Evolutionary conservation across 2,113 vertebrate species (phyloP), one percentile per base, ranked within the genome.

Genomic region (Pelusios castaneus): DNA sequence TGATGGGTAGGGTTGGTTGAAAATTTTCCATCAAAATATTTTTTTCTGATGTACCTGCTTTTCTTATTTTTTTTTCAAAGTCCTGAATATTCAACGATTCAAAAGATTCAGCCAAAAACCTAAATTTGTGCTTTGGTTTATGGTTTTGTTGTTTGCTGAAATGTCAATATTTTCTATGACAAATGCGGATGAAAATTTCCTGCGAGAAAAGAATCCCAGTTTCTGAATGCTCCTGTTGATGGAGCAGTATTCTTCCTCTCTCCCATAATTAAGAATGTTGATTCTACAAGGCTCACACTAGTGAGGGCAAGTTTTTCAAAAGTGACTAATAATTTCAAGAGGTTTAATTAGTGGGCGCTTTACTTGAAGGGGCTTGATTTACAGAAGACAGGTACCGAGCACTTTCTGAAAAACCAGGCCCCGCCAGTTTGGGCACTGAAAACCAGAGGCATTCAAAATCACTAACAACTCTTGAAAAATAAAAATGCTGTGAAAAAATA

Each of bases 321-420:
- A 70, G 38, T 27, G 41, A 75, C 1, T 5, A 41, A 75, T 75
- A 24, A 24, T 2, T 60, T 29, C 2, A 43, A 80, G 49, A 54
- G 6, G 4, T 80, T 92, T 67, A 22, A 0, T 54, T 56, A 27
- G 34, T 47, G 0, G 41, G 6, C 5, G 7, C 0, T 3, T 13
- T n/a, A 19, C 27, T 73, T 14, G 6, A 58, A 89, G 58, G 41
- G 19, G 19, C 1, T 76, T 27, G 4, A 27, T 27, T 85, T 90
- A 43, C n/a, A 81, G 10, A 1, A 2, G 9, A 8, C 1, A 0
- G 45, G 3, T 49, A 8, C 12, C 29, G 12, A 76, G 45, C 2
- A 77, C 75, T 31, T 27, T 45, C 1, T 31, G 41, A 80, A 82
- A n/a, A 78, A 7, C 4, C 13, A 93, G 6, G 1, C 2, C 2